phyloP scores from a whole-genome alignment of 2,888 invertebrate species.

The Leptarthrus brevirostris region DNA sequence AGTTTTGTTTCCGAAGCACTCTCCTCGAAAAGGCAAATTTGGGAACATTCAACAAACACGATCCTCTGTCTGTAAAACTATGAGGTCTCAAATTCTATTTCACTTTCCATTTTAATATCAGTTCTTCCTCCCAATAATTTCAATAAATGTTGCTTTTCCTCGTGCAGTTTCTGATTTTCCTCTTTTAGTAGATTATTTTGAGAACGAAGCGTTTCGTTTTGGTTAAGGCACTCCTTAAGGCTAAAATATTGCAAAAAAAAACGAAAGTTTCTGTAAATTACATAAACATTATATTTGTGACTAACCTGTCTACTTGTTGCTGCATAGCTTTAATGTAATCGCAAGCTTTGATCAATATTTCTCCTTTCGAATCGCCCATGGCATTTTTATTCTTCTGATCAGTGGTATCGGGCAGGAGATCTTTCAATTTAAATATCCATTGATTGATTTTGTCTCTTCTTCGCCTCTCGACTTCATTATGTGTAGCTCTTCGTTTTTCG shows the following conservation, averaged over 20 bases:
- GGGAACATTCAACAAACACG: constrained; percentile 10
- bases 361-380: constrained; percentile 81
- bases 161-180: constrained; percentile 61
- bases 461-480: constrained; percentile 95
- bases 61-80: constrained; percentile 1
- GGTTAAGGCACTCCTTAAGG: constrained; percentile 62
- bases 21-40: not conserved
- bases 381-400: constrained; percentile 28
- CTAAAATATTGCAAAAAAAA: no score
- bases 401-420: constrained; percentile 79
- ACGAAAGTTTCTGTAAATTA: no score
- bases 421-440: constrained; percentile 94
- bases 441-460: constrained; percentile 96
- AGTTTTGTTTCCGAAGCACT: not conserved
- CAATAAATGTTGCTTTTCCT: constrained; percentile 59
- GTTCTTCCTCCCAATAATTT: constrained; percentile 8
- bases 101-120: not conserved
- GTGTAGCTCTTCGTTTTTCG: constrained; percentile 89
- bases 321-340: constrained; percentile 91
- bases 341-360: constrained; percentile 94
- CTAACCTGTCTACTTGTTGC: constrained; percentile 76
- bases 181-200: constrained; percentile 49
- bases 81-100: not conserved
- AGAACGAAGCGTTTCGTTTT: constrained; percentile 37
- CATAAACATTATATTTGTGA: no score